Percentiles rank a stretch among this genome's conserved stretches.
Evolutionary conservation across 2,113 vertebrate species (phyloP).

Genomic region (Amphiprion percula): DNA sequence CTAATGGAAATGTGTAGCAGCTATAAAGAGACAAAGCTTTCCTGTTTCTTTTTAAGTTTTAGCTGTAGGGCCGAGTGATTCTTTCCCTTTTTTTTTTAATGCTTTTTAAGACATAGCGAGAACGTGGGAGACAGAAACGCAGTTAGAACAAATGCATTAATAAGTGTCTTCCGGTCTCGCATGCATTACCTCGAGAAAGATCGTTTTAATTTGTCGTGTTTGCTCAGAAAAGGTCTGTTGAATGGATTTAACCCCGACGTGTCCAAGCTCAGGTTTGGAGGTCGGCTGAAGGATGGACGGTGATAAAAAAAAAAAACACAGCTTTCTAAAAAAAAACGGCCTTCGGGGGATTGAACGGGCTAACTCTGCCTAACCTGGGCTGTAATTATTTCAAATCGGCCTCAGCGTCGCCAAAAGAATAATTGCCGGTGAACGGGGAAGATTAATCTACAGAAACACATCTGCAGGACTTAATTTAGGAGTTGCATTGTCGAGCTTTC

Average conservation of each 20-base stretch:
- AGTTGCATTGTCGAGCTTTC: conserved; percentile 63
- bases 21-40: conserved; percentile 59
- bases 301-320: background rate
- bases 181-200: conserved; percentile 47
- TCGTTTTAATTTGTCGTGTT: conserved; percentile 16
- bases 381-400: conserved; percentile 85
- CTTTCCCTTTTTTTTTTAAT: background rate
- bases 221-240: background rate
- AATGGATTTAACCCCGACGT: conserved; percentile 6
- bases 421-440: conserved; percentile 76
- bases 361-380: conserved; percentile 76
- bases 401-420: conserved; percentile 69
- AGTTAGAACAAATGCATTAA: background rate
- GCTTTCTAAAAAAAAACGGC: conserved; percentile 66
- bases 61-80: conserved; percentile 40
- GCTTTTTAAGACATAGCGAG: conserved; percentile 25
- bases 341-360: conserved; percentile 68
- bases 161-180: conserved; percentile 46
- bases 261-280: conserved; percentile 16
- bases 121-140: conserved; percentile 24
- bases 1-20: conserved; percentile 67
- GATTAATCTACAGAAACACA: conserved; percentile 85
- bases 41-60: conserved; percentile 54
- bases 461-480: conserved; percentile 81
- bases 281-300: conserved; percentile 41